These are phyloP conservation scores for Minunthozetes semirufus DNA, from an alignment of 2,888 invertebrate species.

Conservation along the genomic window DNA sequence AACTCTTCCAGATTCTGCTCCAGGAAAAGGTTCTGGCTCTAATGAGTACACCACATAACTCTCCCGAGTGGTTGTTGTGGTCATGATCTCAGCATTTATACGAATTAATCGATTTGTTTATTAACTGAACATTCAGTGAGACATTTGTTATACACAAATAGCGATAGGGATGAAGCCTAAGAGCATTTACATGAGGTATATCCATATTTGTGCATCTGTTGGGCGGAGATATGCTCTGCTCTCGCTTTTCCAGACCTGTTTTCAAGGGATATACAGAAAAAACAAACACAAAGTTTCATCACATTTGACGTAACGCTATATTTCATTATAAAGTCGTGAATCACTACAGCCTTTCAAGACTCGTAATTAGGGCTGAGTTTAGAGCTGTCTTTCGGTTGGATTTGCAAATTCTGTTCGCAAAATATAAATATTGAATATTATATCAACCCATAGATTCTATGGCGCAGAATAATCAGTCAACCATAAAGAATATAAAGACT, in stretches of 20 bases:
- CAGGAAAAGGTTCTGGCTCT: not conserved
- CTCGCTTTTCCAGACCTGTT: not conserved
- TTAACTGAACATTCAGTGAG: not conserved
- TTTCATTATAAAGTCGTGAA: not conserved
- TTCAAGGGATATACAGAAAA: not conserved
- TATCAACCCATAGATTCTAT: no score
- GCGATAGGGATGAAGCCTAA: not conserved
- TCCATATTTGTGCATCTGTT: not conserved
- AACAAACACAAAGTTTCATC: not conserved
- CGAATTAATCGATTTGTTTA: not conserved
- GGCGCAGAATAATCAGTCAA: no score
- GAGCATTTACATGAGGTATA: not conserved
- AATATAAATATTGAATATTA: no score
- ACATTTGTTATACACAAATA: not conserved
- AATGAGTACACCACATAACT: not conserved
- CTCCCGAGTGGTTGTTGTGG: not conserved
- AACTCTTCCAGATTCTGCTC: no score
- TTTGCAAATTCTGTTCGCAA: not conserved
- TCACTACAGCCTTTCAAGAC: not conserved
- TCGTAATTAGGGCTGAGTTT: not conserved
- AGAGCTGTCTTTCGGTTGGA: not conserved
- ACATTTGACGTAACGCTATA: not conserved
- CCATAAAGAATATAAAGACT: no score
- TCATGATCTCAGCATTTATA: not conserved
- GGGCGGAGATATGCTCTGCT: not conserved